A percentile compares a stretch with the other conserved stretches of the same genome.
phyloP scores from a whole-genome alignment of 1,140 invertebrate genomes.

The Panagrolaimus sp. region DNA sequence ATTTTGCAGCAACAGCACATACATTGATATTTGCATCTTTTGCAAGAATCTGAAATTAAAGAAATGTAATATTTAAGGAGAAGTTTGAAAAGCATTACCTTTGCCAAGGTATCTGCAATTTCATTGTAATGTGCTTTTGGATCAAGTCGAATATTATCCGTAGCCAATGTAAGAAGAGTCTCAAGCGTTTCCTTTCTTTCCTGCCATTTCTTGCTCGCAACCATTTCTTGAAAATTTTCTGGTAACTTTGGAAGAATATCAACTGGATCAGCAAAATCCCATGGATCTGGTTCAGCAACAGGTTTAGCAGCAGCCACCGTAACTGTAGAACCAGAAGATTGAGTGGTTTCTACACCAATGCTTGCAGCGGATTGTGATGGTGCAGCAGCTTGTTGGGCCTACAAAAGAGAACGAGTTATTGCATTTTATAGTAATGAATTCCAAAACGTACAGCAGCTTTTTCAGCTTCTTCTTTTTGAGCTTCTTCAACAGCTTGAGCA shows the following conservation, averaged over 20 bases:
- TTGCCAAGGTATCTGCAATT: conserved; percentile 77
- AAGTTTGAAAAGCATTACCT: conserved; percentile 64
- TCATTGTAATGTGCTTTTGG: conserved; percentile 69
- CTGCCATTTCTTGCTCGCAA: conserved; percentile 92
- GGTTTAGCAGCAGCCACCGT: neutral
- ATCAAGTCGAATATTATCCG: conserved; percentile 67
- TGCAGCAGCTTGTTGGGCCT: neutral
- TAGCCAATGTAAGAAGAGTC: conserved; percentile 69
- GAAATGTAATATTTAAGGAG: conserved; percentile 28
- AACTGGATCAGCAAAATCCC: conserved; percentile 81
- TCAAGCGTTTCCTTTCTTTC: conserved; percentile 86
- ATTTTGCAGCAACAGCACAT: conserved; percentile 78
- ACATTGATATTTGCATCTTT: conserved; percentile 94
- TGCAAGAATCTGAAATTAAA: conserved; percentile 65
- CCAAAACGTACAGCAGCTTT: neutral
- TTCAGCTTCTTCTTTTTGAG: neutral
- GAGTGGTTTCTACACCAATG: neutral
- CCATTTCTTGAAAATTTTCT: conserved; percentile 88
- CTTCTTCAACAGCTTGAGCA: conserved; percentile 1
- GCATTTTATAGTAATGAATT: neutral
- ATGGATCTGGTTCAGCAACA: conserved; percentile 73
- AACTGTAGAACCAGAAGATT: neutral
- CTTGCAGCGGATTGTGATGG: neutral
- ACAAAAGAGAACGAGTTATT: too few species aligned
- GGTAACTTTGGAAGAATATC: conserved; percentile 85